phyloP scores from a whole-genome alignment of 2,888 invertebrate species.

The Melanchra persicariae region DNA sequence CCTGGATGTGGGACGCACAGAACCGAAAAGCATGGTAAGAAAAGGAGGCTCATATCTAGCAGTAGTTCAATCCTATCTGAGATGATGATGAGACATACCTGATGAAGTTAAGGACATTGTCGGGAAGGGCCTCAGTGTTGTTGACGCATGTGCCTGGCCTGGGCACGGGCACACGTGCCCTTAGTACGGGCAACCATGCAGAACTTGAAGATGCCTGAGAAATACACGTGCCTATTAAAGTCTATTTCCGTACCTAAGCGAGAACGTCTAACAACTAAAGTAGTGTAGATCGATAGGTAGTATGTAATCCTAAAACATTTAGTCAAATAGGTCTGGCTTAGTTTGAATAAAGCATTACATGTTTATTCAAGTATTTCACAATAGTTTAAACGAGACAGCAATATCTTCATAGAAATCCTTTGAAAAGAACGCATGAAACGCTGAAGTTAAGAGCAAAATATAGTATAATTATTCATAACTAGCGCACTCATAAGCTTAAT shows the following conservation, averaged over 20 bases:
- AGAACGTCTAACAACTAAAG: background rate
- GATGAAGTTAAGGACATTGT: conserved; percentile 93
- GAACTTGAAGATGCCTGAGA: conserved; percentile 91
- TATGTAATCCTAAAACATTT: background rate
- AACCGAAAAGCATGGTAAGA: background rate
- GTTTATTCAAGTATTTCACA: background rate
- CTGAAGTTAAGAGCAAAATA: conserved; percentile 41
- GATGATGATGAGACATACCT: conserved; percentile 79
- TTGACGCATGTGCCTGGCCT: conserved; percentile 93
- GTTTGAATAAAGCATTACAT: background rate
- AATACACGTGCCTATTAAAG: conserved; percentile 1
- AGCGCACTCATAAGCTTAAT: conserved; percentile 55
- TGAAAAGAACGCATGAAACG: conserved; percentile 22
- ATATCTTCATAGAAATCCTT: conserved; percentile 8
- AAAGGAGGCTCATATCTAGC: no score
- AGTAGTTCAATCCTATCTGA: background rate
- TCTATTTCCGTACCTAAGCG: background rate
- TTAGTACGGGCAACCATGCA: conserved; percentile 93
- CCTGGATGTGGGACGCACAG: background rate
- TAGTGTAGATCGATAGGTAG: background rate
- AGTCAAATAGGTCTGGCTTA: background rate
- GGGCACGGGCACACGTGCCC: conserved; percentile 91
- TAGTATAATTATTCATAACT: conserved; percentile 56
- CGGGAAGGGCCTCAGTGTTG: conserved; percentile 92
- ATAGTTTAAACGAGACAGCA: background rate